Evolutionary conservation across 2,113 vertebrate genomes (phyloP).

Genomic region (Psammodynastes pulverulentus): DNA sequence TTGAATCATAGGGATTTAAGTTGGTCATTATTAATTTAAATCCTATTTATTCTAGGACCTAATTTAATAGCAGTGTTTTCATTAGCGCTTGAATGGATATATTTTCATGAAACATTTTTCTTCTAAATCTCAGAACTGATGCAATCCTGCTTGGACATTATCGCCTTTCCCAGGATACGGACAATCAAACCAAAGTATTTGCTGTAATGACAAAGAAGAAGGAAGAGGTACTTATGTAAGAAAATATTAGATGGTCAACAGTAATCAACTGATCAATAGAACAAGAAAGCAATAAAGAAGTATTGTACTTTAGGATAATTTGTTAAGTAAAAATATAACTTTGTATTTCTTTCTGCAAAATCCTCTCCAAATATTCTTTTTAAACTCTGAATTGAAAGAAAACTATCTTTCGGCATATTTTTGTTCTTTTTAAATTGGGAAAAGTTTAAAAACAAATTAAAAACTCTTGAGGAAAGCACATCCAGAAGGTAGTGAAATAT

Average conservation of each 20-base stretch:
- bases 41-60: not conserved
- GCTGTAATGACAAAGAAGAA: conserved; percentile 96
- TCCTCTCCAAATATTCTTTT: not conserved
- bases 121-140: conserved; percentile 79
- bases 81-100: not conserved
- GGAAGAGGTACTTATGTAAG: conserved; percentile 81
- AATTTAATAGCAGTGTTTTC: not conserved
- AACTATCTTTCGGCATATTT: not conserved
- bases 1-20: not conserved
- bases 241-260: not conserved
- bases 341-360: not conserved
- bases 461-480: not conserved
- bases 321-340: not conserved
- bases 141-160: conserved; percentile 92
- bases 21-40: not conserved
- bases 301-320: not conserved
- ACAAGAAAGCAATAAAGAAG: not conserved
- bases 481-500: not conserved
- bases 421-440: not conserved
- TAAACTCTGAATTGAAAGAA: not conserved
- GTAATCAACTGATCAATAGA: not conserved
- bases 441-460: not conserved
- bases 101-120: not conserved
- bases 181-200: conserved; percentile 99
- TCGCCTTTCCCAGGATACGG: conserved; percentile 94